Evolutionary conservation across 2,113 vertebrate species (phyloP).

Genomic region (Erythrocercus mccallii): DNA sequence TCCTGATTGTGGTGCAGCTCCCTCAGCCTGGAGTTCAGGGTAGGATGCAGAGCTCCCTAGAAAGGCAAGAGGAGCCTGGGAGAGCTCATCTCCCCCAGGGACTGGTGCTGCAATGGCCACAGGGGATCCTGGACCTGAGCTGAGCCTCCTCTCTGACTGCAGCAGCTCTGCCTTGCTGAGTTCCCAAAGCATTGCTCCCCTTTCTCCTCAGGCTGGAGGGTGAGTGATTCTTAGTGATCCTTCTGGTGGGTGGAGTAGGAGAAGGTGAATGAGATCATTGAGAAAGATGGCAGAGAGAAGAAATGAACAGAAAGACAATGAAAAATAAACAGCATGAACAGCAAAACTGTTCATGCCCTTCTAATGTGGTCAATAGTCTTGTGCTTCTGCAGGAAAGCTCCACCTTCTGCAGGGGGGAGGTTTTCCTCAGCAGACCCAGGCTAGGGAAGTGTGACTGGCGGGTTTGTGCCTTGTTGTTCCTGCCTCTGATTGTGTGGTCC

Average conservation of each 20-base stretch:
- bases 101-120: not conserved
- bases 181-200: not conserved
- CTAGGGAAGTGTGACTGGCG: not conserved
- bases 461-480: not conserved
- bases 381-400: not conserved
- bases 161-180: not conserved
- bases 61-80: not conserved
- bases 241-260: not conserved
- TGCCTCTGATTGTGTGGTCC: not conserved
- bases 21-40: not conserved
- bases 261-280: not conserved
- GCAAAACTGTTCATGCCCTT: not conserved
- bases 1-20: not conserved
- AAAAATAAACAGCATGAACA: not conserved
- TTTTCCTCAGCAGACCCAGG: not conserved
- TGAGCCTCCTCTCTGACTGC: not conserved
- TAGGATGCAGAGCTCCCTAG: not conserved
- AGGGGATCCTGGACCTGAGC: rapidly evolving
- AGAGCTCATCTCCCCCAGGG: not conserved
- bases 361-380: rapidly evolving
- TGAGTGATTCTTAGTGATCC: not conserved
- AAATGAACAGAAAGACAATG: not conserved
- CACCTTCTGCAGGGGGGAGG: not conserved
- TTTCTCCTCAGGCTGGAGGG: not conserved
- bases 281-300: not conserved